These are phyloP conservation scores for Mercenaria mercenaria DNA, from an alignment of 1,140 invertebrate genomes.

Conservation along the genomic window DNA sequence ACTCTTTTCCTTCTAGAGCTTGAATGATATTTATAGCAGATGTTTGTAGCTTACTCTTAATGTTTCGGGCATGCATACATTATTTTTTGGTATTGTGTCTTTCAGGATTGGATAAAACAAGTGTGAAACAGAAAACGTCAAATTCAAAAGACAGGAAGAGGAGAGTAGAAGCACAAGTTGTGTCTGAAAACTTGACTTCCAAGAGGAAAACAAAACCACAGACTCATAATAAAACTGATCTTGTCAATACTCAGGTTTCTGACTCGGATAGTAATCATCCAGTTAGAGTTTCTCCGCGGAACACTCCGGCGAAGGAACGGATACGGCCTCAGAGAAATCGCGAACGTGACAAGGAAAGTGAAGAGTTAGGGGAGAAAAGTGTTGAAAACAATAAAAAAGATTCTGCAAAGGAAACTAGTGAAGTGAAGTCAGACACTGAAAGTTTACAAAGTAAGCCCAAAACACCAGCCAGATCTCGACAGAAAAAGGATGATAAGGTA, in stretches of 20 bases:
- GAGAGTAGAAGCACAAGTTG: constrained; percentile 7
- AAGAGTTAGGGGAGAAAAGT: not conserved
- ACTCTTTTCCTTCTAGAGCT: no score
- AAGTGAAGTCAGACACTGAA: constrained; percentile 24
- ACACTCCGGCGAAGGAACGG: constrained; percentile 50
- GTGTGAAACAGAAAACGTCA: not conserved
- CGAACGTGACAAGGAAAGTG: constrained; percentile 40
- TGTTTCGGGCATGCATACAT: no score
- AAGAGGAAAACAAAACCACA: constrained; percentile 29
- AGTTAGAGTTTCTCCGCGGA: constrained; percentile 47
- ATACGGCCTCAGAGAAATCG: constrained; percentile 46
- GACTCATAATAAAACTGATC: constrained; percentile 14
- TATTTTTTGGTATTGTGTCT: no score
- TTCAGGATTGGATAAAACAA: constrained; percentile 47
- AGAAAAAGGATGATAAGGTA: constrained; percentile 52
- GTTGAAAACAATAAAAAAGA: not conserved
- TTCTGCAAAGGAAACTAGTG: not conserved
- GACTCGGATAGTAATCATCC: not conserved
- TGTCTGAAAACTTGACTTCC: not conserved
- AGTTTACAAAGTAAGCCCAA: not conserved
- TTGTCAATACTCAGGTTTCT: not conserved
- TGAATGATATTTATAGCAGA: no score
- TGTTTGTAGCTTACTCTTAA: no score
- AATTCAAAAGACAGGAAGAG: constrained; percentile 26
- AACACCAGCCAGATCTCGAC: constrained; percentile 8